Evolutionary conservation across 1,140 invertebrate genomes (phyloP).

Genomic region (Calosoma granatense): DNA sequence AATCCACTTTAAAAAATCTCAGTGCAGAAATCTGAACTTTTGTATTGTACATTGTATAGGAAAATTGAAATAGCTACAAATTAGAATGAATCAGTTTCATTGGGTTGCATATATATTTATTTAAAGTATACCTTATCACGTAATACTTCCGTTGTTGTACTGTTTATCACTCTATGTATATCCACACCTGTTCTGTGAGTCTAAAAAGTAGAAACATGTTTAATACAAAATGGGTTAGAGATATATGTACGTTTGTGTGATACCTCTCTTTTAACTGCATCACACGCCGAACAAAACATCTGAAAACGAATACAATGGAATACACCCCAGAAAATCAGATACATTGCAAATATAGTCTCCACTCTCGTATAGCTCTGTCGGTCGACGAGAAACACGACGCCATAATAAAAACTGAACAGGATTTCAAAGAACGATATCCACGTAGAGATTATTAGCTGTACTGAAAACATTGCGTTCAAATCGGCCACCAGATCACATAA

Average conservation of each 20-base stretch:
- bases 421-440: background rate
- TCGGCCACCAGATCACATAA: background rate
- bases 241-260: background rate
- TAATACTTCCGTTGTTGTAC: background rate
- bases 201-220: background rate
- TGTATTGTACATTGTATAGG: background rate
- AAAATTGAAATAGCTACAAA: background rate
- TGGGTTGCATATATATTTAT: no score
- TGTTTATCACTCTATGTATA: constrained; percentile 1
- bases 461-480: background rate
- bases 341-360: background rate
- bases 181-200: background rate
- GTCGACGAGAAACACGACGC: background rate
- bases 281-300: background rate
- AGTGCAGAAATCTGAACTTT: background rate
- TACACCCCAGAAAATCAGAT: background rate
- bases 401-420: background rate
- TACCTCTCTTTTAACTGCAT: background rate
- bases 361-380: background rate
- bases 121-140: background rate
- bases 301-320: background rate
- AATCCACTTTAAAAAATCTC: background rate
- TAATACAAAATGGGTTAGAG: background rate
- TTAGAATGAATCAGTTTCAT: no score
- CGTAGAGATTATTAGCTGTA: background rate